These are phyloP conservation scores for Drosophila trapezifrons DNA, from an alignment of 1,140 invertebrate species.

Conservation along the genomic window DNA sequence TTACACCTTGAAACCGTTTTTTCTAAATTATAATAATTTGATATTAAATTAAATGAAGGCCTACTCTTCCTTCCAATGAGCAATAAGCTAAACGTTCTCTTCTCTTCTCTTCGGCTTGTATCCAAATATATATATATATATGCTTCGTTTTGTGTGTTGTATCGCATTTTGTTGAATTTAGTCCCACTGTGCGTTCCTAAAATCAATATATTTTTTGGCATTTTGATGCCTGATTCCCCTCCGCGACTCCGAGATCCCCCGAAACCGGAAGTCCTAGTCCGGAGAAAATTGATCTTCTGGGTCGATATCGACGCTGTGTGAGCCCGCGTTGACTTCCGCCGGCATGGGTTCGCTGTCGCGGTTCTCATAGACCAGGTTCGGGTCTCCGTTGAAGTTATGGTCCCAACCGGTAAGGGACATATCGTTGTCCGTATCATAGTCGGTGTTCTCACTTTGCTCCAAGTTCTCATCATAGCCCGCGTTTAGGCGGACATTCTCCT, in stretches of 20 bases:
- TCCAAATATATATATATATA: conserved; percentile 15
- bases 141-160: neutral
- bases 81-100: neutral
- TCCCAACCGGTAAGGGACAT: neutral
- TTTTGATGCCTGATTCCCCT: too few relatives aligned
- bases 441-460: neutral
- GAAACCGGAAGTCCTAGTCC: too few relatives aligned
- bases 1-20: neutral
- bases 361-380: too few relatives aligned
- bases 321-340: too few relatives aligned
- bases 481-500: neutral
- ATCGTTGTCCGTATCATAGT: neutral
- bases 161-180: neutral
- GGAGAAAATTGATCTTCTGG: too few relatives aligned
- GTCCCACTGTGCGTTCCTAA: too few relatives aligned
- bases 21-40: conserved; percentile 1
- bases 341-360: too few relatives aligned
- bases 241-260: too few relatives aligned
- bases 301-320: too few relatives aligned
- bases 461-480: conserved; percentile 28
- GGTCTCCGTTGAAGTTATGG: too few relatives aligned
- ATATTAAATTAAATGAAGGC: neutral
- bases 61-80: neutral
- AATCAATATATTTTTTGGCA: too few relatives aligned
- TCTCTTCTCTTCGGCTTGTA: neutral